Evolutionary conservation across 2,113 vertebrate genomes (phyloP), one percentile per base, ranked within the genome.

Genomic region (Marmota flaviventris): DNA sequence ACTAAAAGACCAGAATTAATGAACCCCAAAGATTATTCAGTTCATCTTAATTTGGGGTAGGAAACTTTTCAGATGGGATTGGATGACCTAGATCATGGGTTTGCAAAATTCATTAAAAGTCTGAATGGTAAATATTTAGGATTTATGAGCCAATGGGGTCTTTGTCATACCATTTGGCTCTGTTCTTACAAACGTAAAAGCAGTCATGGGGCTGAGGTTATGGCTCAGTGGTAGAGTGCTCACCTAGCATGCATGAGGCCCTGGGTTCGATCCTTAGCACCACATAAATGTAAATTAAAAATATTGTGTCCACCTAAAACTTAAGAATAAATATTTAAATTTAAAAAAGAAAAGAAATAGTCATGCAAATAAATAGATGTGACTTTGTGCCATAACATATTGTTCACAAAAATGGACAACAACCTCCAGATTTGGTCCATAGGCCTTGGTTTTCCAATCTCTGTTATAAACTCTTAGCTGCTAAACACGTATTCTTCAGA

Each of bases 41-140:
- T 92, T 93, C 20, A 84, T 65, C 39, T 65, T 85, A 93, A 63
- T 82, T 93, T 95, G 69, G 90, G 42, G 45, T 87, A 92, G 73
- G 53, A 90, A 48, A 53, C 67, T 48, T 90, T 94, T 95, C 78
- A 91, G 25, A 85, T 93, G 56, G 29, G 13, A 93, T 93, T 95
- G 85, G 61, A 51, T 95, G 22, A 94, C 56, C 73, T 88, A 95
- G 25, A 69, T 86, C 11, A 65, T 20, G 17, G 76, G 17, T 75
- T 95, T 51, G 37, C 72, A 85, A 53, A 58, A 27, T 70, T 88
- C 42, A 79, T 84, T 95, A 82, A n/a, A 90, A 39, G 25, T 37
- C n/a, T 76, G 84, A 58, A 75, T 24, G 67, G 8, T 95, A 91
- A 79, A 75, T 63, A 32, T 61, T 17, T 14, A 56, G 67, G 39